Evolutionary conservation across 64 coral and sea anemone genomes (phyloP), one percentile per base, ranked within the genome.

Genomic region (Dendronephthya gigantea): DNA sequence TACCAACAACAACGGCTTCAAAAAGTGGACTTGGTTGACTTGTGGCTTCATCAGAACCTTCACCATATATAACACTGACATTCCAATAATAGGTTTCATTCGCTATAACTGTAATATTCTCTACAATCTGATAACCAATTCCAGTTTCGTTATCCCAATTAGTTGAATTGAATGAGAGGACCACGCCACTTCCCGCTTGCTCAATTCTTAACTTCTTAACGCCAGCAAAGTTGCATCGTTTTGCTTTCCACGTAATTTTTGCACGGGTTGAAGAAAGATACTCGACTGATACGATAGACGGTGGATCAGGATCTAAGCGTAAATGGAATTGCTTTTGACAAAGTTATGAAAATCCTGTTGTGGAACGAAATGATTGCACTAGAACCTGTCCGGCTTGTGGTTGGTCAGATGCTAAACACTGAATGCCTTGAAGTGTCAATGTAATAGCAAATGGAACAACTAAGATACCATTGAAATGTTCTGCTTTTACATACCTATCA

Each of bases 11-110:
- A 79, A 8, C 72, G 22, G 72, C 72, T 36, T 34, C 72, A 35
- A 79, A 79, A 15, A 79, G 9, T 34, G 29, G 32, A 79, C 72
- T 79, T 36, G 72, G 15, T 19, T 79, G 72, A 19, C 72, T 79
- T 8, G 30, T 39, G 13, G 72, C 15, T 35, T 79, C 72, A 9
- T 79, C 72, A 13, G 9, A 34, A 28, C 28, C 72, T 39, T 79
- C 72, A 34, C 72, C 72, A 79, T 79, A 79, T 29, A 39, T 19
- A 34, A 79, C 72, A 39, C 27, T 16, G 15, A 79, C 29, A 33
- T 39, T 79, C 72, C 72, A 79, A 79, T 79, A 34, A 79, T 79
- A 79, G 4, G 72, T 79, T 34, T 79, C 36, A 79, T 39, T 39
- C 2, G 36, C 72, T 10, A 34, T 29, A 79, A 39, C 8, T 9